A percentile compares a stretch with the other conserved stretches of the same genome.
Conservation (phyloP, 2,113 vertebrate species). For the Taxidea taxus region DNA sequence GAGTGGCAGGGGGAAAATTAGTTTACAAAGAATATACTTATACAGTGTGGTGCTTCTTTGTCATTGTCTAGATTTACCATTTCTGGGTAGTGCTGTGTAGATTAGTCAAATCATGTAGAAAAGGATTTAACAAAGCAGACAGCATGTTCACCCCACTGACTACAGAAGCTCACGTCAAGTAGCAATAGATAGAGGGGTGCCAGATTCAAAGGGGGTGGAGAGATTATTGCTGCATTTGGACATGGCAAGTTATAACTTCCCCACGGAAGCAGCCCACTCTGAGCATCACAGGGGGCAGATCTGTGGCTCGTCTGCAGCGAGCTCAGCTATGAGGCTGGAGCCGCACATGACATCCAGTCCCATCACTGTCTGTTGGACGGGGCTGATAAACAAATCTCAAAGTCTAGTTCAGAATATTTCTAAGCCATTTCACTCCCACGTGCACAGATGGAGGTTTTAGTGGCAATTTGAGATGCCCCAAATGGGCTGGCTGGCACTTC, state of each 20-base stretch:
- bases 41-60: conserved; percentile 25
- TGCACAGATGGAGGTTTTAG: background rate
- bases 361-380: background rate
- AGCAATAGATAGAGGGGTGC: background rate
- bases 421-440: background rate
- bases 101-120: conserved; percentile 59
- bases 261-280: background rate
- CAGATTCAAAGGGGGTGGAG: background rate
- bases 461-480: background rate
- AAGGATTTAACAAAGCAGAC: background rate
- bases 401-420: background rate
- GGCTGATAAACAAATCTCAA: background rate
- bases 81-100: background rate
- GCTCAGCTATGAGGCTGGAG: background rate
- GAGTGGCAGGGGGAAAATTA: conserved; percentile 61
- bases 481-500: background rate
- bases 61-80: conserved; percentile 46
- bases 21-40: conserved; percentile 64
- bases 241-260: background rate
- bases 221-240: background rate
- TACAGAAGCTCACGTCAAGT: background rate
- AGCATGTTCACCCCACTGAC: background rate
- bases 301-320: background rate
- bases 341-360: background rate
- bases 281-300: background rate